Conservation (phyloP, 1,140 invertebrate species). For the Protaetia brevitarsis region DNA sequence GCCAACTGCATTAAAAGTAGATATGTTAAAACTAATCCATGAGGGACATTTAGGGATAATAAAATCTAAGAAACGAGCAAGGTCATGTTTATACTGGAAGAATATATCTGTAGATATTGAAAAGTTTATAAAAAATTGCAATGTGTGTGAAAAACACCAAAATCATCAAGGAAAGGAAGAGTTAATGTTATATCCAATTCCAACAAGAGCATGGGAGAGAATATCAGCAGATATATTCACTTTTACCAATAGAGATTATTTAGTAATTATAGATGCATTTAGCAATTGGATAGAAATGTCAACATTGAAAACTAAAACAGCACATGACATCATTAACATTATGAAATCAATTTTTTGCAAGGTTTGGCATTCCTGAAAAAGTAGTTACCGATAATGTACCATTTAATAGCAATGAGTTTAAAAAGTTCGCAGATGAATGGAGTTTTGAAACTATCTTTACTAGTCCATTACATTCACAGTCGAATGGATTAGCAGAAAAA, state of each 20-base stretch:
- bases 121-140: neutral
- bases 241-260: too few species aligned
- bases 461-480: constrained; percentile 45
- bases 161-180: neutral
- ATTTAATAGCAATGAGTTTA: constrained; percentile 14
- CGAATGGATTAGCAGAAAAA: constrained; percentile 45
- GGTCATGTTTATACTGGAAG: neutral
- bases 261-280: too few species aligned
- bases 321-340: too few species aligned
- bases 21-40: constrained; percentile 23
- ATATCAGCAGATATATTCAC: constrained; percentile 29
- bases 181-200: neutral
- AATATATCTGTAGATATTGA: neutral
- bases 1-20: constrained; percentile 35
- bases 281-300: too few species aligned
- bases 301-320: too few species aligned
- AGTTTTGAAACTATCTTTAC: constrained; percentile 44
- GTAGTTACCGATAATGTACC: neutral
- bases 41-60: constrained; percentile 11
- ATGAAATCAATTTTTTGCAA: too few species aligned
- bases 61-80: constrained; percentile 13
- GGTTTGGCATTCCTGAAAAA: too few species aligned
- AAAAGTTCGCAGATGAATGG: constrained; percentile 35
- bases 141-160: neutral
- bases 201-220: constrained; percentile 12